These are phyloP conservation scores for Siderastrea siderea DNA, from an alignment of 92 coral and sea anemone species.

Conservation along the genomic window DNA sequence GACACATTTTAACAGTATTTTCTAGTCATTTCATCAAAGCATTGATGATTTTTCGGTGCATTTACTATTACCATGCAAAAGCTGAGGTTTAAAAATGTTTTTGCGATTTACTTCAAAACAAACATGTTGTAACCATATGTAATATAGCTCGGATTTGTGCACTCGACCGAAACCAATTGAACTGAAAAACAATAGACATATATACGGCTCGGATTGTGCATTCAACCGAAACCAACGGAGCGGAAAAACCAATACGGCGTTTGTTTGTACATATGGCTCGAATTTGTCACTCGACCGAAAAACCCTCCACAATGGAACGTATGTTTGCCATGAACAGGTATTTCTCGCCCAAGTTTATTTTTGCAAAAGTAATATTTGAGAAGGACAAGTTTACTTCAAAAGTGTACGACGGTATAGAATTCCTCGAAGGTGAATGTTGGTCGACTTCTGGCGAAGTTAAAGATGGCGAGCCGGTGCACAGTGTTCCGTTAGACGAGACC, in stretches of 20 bases:
- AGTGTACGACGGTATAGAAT: neutral
- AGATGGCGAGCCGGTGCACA: neutral
- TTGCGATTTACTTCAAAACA: too few relatives aligned
- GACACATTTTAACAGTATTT: too few relatives aligned
- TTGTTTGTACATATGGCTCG: too few relatives aligned
- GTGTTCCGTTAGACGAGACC: neutral
- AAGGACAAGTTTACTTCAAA: neutral
- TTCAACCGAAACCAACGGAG: neutral
- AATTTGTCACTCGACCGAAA: too few relatives aligned
- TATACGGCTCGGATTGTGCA: neutral
- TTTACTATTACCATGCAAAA: too few relatives aligned
- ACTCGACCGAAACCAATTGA: constrained; percentile 1
- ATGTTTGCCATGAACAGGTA: neutral
- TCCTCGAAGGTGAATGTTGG: neutral
- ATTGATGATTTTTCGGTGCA: too few relatives aligned
- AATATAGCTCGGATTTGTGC: neutral
- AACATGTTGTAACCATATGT: neutral
- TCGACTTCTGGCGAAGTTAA: neutral
- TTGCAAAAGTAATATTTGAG: neutral
- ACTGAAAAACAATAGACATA: neutral
- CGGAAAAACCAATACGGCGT: too few relatives aligned
- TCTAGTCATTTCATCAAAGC: too few relatives aligned
- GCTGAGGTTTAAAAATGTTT: too few relatives aligned
- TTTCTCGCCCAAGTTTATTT: neutral
- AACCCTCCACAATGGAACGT: neutral